Evolutionary conservation across 2,797 vertebrate species (phyloP), one percentile per base, ranked within the genome.

Genomic region (Euphonia xanthogaster): DNA sequence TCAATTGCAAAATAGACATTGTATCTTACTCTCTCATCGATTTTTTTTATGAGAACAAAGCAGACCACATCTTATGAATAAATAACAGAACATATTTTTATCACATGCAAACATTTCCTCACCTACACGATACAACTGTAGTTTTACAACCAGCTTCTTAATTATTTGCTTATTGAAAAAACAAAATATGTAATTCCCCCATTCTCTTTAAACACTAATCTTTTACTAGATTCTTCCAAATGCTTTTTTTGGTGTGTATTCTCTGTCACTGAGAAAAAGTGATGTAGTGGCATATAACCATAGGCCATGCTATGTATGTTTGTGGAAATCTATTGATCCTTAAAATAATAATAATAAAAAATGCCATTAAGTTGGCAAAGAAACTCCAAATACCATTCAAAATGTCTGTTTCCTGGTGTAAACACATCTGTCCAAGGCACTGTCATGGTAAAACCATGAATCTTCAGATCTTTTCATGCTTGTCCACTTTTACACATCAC

Each of bases 81-180:
- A 71, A 84, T 47, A 86, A 45, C 6, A 50, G 55, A 76, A 28
- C 7, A 14, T 57, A 31, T 72, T 92, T 89, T 87, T 71, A 63
- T 77, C 40, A 55, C 24, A 60, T 0, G 2, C 45, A 17, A 86
- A 63, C 3, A 51, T 80, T 83, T 90, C 22, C 39, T 67, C 72
- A 85, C 17, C 21, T 67, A 12, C 53, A 44, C 0, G 0, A n/a
- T 21, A 21, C 4, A 89, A 48, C 6, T 31, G 6, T 25, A 58
- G 1, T 37, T 85, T 66, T 66, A 42, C 14, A 86, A 53, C 2
- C 13, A 67, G 0, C 19, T 88, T 83, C 23, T 37, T 50, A 60
- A 45, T 53, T 88, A 18, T 60, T 76, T 88, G 6, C 10, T 63
- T 62, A 35, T 42, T 9, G 22, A 42, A 23, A 65, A 60, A 86